These are phyloP conservation scores for Nothura maculosa DNA, from an alignment of 2,797 vertebrate genomes.

Conservation along the genomic window DNA sequence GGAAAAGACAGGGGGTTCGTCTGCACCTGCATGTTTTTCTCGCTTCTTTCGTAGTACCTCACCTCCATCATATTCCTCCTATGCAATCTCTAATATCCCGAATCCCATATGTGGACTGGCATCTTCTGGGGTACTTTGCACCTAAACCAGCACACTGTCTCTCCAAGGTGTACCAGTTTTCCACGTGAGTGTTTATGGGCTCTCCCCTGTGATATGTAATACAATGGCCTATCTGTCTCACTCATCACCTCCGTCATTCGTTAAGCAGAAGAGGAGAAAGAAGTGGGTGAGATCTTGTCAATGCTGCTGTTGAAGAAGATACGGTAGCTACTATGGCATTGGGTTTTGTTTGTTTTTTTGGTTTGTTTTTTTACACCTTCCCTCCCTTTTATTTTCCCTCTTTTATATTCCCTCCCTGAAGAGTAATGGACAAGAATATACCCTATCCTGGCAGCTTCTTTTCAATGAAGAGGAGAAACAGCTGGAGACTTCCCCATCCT, in stretches of 20 bases:
- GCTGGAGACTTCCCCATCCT: background rate
- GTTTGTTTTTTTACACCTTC: too few relatives aligned
- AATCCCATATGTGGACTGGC: accelerated
- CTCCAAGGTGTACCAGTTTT: background rate
- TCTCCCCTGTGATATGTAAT: accelerated
- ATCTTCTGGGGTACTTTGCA: background rate
- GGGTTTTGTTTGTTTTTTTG: too few relatives aligned
- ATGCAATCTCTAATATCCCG: background rate
- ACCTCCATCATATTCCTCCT: background rate
- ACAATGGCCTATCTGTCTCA: background rate
- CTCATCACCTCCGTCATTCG: background rate
- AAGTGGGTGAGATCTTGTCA: background rate
- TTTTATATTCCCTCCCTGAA: background rate
- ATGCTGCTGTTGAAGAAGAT: background rate
- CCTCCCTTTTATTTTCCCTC: background rate
- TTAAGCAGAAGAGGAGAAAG: background rate
- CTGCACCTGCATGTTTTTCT: background rate
- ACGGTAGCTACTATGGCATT: background rate
- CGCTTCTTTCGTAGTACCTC: background rate
- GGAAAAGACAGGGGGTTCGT: background rate
- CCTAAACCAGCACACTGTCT: accelerated
- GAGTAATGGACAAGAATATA: accelerated
- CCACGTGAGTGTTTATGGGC: background rate
- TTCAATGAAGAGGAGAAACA: background rate
- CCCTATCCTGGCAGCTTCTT: background rate